Evolutionary conservation across 1,140 invertebrate genomes (phyloP), one percentile per base, ranked within the genome.

Genomic region (Drosophila sucinea): DNA sequence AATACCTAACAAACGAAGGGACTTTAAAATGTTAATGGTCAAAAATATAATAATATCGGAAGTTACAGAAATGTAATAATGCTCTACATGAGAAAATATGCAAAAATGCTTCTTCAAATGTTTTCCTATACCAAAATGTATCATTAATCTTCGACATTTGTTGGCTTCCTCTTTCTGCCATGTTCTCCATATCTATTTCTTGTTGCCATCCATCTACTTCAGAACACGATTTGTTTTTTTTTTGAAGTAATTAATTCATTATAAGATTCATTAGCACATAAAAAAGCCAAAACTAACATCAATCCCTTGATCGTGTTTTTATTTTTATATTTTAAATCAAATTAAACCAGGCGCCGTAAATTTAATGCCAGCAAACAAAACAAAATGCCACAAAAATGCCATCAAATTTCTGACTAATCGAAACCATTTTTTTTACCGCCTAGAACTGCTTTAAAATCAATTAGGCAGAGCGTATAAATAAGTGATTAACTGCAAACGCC

Each of bases 371-470:
- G 44, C 2, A 7, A 47, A 47, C 44, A 47, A 47, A 47, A 47
- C 35, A 38, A 38, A 38, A 38, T 38, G 35, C 55, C 23, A 23
- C 56, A 41, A 4, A 61, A 17, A 29, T 40, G 38, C 58, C 33
- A 23, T 35, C 33, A 61, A 61, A 61, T 27, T 44, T 23, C 29
- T 32, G n/a, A 35, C 54, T 56, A 58, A 35, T 35, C 17, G 56
- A 35, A 58, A 3, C 44, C 6, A 57, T 33, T 40, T 56, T 60
- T 64, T 69, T 41, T 56, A 40, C n/a, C 40, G 47, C 32, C 70
- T 63, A 80, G 73, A 87, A 80, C 76, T 73, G 77, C 70, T 87
- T 83, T 44, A 70, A 82, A 86, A 79, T 86, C 75, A 86, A 86
- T 86, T 86, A 75, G 70, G 66, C 58, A 58, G 35, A 55, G 33